These are phyloP conservation scores for Pseudomugil gertrudae DNA, from an alignment of 2,797 vertebrate species.

Conservation along the genomic window DNA sequence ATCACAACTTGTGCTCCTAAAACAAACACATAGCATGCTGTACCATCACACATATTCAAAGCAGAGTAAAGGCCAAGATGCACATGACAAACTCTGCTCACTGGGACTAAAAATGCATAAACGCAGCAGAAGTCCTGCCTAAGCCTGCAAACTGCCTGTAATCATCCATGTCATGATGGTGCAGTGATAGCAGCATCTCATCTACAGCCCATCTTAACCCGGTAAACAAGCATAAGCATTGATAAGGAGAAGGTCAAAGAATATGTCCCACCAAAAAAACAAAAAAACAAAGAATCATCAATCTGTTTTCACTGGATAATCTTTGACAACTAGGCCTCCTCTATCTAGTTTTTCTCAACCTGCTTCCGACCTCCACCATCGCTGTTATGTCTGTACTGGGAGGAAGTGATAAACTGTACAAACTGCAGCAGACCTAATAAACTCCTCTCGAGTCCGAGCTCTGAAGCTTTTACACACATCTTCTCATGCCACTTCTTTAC, in stretches of 20 bases:
- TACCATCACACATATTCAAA: conserved; percentile 8
- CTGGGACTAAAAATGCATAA: background rate
- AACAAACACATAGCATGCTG: conserved; percentile 17
- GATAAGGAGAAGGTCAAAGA: background rate
- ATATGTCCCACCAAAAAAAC: no score
- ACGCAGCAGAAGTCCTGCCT: background rate
- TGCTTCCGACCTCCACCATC: background rate
- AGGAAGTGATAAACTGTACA: conserved; percentile 50
- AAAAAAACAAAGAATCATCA: background rate
- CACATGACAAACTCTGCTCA: conserved; percentile 1
- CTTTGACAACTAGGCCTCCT: background rate
- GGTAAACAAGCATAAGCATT: conserved; percentile 21
- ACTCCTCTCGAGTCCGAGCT: conserved; percentile 32
- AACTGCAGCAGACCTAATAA: conserved; percentile 40
- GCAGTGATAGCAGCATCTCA: background rate
- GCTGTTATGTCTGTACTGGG: conserved; percentile 29
- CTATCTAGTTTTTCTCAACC: background rate
- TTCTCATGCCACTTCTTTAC: conserved; percentile 31
- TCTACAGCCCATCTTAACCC: conserved; percentile 11
- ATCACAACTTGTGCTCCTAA: conserved; percentile 29
- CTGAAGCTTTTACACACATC: conserved; percentile 16
- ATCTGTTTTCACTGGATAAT: background rate
- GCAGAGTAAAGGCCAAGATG: background rate
- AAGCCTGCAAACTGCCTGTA: conserved; percentile 5
- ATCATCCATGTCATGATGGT: background rate